Base-by-base conservation (phyloP, 64 coral and sea anemone species). In the Montipora sp. region DNA sequence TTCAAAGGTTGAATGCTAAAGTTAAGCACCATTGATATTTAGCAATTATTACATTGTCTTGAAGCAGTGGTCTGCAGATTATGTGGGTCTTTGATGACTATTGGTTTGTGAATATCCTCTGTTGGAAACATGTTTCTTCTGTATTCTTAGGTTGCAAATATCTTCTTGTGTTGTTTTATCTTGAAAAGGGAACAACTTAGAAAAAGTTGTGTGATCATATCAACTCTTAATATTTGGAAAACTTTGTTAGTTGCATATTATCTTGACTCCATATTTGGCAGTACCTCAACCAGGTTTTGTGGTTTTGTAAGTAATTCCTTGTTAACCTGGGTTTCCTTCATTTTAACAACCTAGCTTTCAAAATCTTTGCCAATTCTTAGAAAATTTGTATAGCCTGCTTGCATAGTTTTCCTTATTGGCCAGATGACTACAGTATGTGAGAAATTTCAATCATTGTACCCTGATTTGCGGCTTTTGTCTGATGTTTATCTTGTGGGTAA, bases 1-100 rank as follows among this genome's bases (percentile, higher is more conserved):
- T 85, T 69, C 63, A 85, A 85, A 85, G 61, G 4, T 85, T 49
- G 66, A 85, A 85, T 85, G 61, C 36, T 18, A 72, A 85, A 47
- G 46, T 85, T 70, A 48, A 72, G 68, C 20, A 3, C 63, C 44
- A 72, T 50, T 19, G 48, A 85, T 85, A 72, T 85, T 85, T 70
- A 48, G 27, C 15, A 50, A 11, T 5, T 19, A 7, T 48, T 47
- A 50, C 13, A 4, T 46, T 46, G 36, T 45, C 73, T 18, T 73
- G 23, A 15, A 36, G 6, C 8, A 75, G 36, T 75, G 23, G 73
- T 10, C 27, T 45, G 73, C 45, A 24, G 45, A 75, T 44, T 12
- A 45, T 75, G 13, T 75, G 23, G 24, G 7, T 46, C 11, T 45
- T 21, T 21, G 20, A 7, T 22, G 20, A 3, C 68, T 15, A 71